Conservation (phyloP, 2,113 vertebrate species). For the Catharus minimus region DNA sequence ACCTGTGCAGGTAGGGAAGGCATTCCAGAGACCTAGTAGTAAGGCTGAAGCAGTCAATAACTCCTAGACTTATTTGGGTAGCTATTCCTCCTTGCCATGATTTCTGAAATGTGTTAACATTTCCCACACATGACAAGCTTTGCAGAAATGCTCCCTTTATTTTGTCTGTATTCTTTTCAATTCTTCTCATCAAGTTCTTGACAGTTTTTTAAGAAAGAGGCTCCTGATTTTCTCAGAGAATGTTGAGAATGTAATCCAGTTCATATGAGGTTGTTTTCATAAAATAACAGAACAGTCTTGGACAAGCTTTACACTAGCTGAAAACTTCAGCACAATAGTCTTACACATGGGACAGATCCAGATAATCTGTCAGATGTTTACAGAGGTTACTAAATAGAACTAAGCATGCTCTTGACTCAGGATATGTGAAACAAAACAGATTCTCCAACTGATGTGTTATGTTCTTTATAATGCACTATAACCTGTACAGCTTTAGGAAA, state of each 20-base stretch:
- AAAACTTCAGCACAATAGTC: slow-evolving; percentile 60
- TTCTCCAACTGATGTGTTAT: slow-evolving; percentile 37
- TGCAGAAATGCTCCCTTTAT: slow-evolving; percentile 51
- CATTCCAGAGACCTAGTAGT: not conserved
- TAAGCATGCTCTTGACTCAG: slow-evolving; percentile 42
- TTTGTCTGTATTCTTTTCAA: slow-evolving; percentile 51
- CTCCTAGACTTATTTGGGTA: not conserved
- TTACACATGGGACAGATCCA: slow-evolving; percentile 64
- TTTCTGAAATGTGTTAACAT: slow-evolving; percentile 57
- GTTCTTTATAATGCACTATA: slow-evolving; percentile 36
- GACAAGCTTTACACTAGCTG: slow-evolving; percentile 35
- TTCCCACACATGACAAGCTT: slow-evolving; percentile 30
- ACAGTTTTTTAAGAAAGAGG: not conserved
- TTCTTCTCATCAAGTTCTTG: slow-evolving; percentile 60
- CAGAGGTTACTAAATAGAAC: slow-evolving; percentile 67
- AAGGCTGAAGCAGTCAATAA: not conserved
- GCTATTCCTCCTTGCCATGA: not conserved
- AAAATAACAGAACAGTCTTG: slow-evolving; percentile 10
- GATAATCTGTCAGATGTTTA: slow-evolving; percentile 72
- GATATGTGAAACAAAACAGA: slow-evolving; percentile 62
- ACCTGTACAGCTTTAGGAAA: slow-evolving; percentile 62
- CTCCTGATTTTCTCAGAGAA: slow-evolving; percentile 64
- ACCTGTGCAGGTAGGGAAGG: not conserved
- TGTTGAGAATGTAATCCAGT: slow-evolving; percentile 44
- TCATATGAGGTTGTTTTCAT: slow-evolving; percentile 55